A percentile compares a stretch with the other conserved stretches of the same genome.
These are phyloP conservation scores for Protobothrops mucrosquamatus DNA, from an alignment of 2,113 vertebrate genomes.

Conservation along the genomic window DNA sequence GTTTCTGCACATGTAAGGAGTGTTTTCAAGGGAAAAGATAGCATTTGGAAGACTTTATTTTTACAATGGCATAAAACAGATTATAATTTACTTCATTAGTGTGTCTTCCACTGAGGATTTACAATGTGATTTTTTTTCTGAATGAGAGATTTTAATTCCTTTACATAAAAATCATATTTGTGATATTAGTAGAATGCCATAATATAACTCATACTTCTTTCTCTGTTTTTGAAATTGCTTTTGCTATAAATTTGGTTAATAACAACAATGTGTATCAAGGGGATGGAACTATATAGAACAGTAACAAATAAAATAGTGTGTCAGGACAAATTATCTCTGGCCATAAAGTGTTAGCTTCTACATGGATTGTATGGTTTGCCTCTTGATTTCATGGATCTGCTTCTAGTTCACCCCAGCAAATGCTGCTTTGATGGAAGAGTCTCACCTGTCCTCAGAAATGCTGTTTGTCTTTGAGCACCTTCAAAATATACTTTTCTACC, in stretches of 20 bases:
- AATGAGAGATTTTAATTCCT: not conserved
- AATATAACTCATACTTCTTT: not conserved
- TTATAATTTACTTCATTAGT: not conserved
- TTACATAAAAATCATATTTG: not conserved
- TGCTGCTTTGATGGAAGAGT: not conserved
- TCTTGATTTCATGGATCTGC: not conserved
- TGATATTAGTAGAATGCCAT: not conserved
- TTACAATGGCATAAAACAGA: not conserved
- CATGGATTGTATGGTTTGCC: not conserved
- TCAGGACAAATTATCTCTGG: not conserved
- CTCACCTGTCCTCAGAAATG: not conserved
- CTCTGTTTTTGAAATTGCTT: not conserved
- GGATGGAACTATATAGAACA: not conserved
- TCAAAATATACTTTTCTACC: not conserved
- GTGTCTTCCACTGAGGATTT: not conserved
- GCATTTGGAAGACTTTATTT: not conserved
- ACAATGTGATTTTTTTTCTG: not conserved
- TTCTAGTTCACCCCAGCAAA: not conserved
- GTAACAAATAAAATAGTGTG: not conserved
- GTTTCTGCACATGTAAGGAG: not conserved
- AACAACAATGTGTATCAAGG: not conserved
- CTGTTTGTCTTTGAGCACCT: not conserved
- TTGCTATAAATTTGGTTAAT: not conserved
- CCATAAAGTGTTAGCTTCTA: not conserved
- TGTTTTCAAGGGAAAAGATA: not conserved